Evolutionary conservation across 2,113 vertebrate species (phyloP).

Genomic region (Dasyurus viverrinus): DNA sequence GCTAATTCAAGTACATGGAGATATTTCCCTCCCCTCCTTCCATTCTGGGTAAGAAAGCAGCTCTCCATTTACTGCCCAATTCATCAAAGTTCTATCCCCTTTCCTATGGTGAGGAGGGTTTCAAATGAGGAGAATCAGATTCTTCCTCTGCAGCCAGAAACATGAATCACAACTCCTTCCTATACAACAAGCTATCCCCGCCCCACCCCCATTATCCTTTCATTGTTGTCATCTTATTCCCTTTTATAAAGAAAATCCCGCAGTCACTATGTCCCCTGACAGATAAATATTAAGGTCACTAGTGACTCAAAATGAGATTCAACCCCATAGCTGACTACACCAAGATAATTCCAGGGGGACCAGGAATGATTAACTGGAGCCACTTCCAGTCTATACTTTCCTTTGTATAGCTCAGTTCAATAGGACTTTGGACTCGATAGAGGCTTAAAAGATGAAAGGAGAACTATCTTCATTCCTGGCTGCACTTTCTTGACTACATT

Average conservation of each 20-base stretch:
- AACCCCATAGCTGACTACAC: background rate
- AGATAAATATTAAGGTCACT: background rate
- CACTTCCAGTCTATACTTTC: background rate
- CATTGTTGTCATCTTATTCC: background rate
- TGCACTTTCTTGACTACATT: background rate
- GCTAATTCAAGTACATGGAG: background rate
- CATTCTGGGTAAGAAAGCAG: background rate
- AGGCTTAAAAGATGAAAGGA: background rate
- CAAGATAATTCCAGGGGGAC: background rate
- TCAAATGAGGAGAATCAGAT: background rate
- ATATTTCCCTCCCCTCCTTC: background rate
- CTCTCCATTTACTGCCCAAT: background rate
- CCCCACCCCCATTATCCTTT: background rate
- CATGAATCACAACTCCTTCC: background rate
- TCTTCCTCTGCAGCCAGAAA: background rate
- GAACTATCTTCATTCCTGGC: background rate
- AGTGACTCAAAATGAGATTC: background rate
- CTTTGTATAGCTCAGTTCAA: background rate
- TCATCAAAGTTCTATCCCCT: background rate
- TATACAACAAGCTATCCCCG: background rate
- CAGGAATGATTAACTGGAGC: background rate
- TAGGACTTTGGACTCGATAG: background rate
- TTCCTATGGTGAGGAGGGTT: background rate
- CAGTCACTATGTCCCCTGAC: background rate
- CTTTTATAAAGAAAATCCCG: background rate